These are phyloP conservation scores for Hybognathus amarus DNA, from an alignment of 2,797 vertebrate genomes.

Conservation along the genomic window DNA sequence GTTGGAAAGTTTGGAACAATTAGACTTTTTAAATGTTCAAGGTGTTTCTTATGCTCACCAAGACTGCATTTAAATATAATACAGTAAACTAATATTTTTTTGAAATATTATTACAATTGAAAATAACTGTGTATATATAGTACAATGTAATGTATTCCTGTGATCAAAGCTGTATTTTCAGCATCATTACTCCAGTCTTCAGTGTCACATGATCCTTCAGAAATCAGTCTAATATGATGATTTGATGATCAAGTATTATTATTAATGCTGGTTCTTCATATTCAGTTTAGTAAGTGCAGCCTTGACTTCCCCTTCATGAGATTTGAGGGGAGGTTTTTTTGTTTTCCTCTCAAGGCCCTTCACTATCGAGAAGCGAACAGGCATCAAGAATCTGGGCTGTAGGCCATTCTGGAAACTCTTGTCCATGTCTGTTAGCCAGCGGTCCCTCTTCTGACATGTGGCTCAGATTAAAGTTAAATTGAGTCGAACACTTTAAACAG, in stretches of 20 bases:
- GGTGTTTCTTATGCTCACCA: neutral
- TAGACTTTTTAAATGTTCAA: too few relatives aligned
- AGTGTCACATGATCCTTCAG: neutral
- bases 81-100: neutral
- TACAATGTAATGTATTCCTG: neutral
- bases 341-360: neutral
- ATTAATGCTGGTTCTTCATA: neutral
- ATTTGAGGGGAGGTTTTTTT: slow-evolving; percentile 32
- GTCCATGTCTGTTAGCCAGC: neutral
- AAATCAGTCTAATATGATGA: neutral
- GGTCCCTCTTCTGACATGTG: slow-evolving; percentile 6
- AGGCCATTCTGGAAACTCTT: neutral
- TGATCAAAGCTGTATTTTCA: neutral
- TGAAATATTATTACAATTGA: neutral
- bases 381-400: neutral
- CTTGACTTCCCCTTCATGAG: slow-evolving; percentile 11
- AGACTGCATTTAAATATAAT: neutral
- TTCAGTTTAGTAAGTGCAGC: neutral
- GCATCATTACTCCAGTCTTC: neutral
- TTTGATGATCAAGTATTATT: neutral
- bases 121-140: neutral
- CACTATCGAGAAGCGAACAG: neutral
- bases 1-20: neutral
- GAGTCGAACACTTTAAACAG: slow-evolving; percentile 9
- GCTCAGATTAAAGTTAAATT: slow-evolving; percentile 12